A percentile compares a stretch with the other conserved stretches of the same genome.
Evolutionary conservation across 2,113 vertebrate species (phyloP).

Genomic region (Pedetes capensis): DNA sequence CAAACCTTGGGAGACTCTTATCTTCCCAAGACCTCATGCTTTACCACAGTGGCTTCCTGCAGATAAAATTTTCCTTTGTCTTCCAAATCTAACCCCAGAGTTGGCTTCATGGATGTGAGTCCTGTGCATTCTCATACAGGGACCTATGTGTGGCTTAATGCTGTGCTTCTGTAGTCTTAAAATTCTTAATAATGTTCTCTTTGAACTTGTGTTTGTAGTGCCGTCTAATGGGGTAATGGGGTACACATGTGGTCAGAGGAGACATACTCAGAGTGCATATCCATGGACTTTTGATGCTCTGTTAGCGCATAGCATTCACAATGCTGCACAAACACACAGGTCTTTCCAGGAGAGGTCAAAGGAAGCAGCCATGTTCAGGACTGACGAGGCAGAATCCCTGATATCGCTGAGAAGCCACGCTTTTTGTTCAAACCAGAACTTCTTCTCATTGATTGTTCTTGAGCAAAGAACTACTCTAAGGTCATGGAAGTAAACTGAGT

Average conservation of each 20-base stretch:
- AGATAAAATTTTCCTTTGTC: background rate
- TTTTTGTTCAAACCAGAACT: background rate
- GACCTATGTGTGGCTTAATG: background rate
- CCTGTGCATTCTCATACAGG: background rate
- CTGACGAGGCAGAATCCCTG: background rate
- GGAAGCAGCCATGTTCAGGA: background rate
- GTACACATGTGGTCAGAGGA: background rate
- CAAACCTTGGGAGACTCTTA: background rate
- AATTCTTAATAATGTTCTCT: background rate
- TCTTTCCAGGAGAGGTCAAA: background rate
- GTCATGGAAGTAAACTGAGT: background rate
- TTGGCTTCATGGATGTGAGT: background rate
- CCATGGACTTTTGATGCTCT: background rate
- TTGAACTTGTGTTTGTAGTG: background rate
- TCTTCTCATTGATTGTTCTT: background rate
- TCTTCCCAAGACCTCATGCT: too few species aligned
- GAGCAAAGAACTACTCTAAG: background rate
- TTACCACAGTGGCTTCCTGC: background rate
- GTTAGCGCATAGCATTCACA: too few species aligned
- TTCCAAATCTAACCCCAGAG: background rate
- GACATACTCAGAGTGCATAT: fast-evolving
- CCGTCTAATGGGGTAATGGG: background rate
- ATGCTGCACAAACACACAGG: background rate
- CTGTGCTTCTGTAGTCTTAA: background rate
- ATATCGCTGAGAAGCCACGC: background rate